Base-by-base conservation (phyloP, 2,888 invertebrate genomes). In the Nematopogon swammerdamellus region DNA sequence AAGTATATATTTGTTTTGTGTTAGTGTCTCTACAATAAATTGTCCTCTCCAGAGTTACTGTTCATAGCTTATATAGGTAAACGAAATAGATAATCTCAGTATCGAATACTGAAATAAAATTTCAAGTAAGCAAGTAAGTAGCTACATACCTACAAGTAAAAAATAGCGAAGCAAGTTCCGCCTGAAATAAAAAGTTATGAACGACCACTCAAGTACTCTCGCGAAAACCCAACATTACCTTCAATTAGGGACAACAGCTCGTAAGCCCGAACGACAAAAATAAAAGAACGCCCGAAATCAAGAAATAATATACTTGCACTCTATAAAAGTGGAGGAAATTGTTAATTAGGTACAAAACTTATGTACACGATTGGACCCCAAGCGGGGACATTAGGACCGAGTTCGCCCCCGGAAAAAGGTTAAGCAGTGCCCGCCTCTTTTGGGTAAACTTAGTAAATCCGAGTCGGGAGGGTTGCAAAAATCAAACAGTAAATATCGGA, bases 401-500 rank as follows among this genome's bases (percentile, higher is more conserved):
- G 25, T 8, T 25, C 25, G 25, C 36, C 3, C 36, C 14, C 36
- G 11, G 36, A 14, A 36, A 36, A 36, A 36, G 36, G 36, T 36
- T 36, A 36, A 14, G 44, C 18, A 11, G 14, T 20, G 19, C 72
- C n/a, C 75, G 74, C 76, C 75, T 74, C 63, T 75, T 71, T 66
- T 66, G 64, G 68, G 69, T 69, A 65, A 70, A 67, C 62, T 66
- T 67, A 59, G 66, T 65, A 68, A 74, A 75, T 73, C 73, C 68
- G 68, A 61, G 66, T 67, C 61, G 67, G 68, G 72, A 72, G 74
- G 70, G 36, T 36, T 36, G 36, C 36, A 69, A 74, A 73, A 75
- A 75, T 72, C 72, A 68, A 70, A 70, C 69, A 65, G 75, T 76
- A 75, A 74, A 75, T 79, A 79, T 77, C 68, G 75, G 72, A 74